Evolutionary conservation across 2,888 invertebrate genomes (phyloP), one percentile per base, ranked within the genome.

Genomic region (Acleris laterana): DNA sequence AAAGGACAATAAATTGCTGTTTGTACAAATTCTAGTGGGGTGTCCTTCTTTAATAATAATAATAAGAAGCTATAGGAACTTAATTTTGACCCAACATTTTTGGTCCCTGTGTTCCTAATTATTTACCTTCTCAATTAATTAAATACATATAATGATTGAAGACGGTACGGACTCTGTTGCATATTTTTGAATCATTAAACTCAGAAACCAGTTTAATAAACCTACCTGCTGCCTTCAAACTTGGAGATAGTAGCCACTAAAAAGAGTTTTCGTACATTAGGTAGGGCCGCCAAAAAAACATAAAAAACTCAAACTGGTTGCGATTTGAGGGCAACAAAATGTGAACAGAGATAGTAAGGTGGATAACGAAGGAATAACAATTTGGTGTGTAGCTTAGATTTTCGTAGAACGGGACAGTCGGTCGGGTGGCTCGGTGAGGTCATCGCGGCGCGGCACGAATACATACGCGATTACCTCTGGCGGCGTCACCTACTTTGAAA

Each of bases 401-500:
- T 91, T 90, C 90, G 87, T 84, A 84, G 90, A 92, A 91, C 78
- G 76, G 90, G 91, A 91, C 78, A 76, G 77, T 80, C 86, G 87
- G 83, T 85, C 77, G 81, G 82, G 79, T 75, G 71, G 71, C 70
- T 71, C 71, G 88, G 89, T 91, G 91, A 90, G 88, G 88, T 91
- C 90, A 91, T 79, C 76, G 75, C 76, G 72, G 77, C 74, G 77
- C 76, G 71, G 71, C 77, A 74, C 69, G 73, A 77, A 72, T 57
- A 55, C 62, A 48, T 63, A 81, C 85, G 77, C 80, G 84, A 80
- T 90, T 84, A 86, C 87, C 88, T 90, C 86, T 87, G 74, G 38
- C 72, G 72, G 76, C 72, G 69, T 66, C 70, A 60, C 28, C 59
- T 42, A 49, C 53, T 64, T 60, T 49, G 28, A 17, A n/a, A 13